These are phyloP conservation scores for Mesitornis unicolor DNA, from an alignment of 2,113 vertebrate genomes.

Conservation along the genomic window DNA sequence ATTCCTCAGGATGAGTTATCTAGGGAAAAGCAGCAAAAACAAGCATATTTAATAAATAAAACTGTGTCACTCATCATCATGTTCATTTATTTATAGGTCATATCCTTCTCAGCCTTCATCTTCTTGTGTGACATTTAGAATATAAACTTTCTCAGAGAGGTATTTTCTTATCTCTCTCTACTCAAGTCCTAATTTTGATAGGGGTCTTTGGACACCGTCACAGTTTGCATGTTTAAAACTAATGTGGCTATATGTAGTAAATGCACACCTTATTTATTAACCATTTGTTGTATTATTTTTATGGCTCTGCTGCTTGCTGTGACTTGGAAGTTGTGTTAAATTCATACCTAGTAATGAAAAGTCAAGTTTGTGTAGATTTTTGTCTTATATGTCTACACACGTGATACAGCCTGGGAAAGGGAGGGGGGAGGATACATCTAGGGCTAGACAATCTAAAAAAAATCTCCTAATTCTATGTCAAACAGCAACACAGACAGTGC, in stretches of 20 bases:
- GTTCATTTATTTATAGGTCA: conserved; percentile 8
- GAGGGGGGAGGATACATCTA: background rate
- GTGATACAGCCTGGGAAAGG: background rate
- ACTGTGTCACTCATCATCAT: background rate
- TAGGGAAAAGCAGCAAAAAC: background rate
- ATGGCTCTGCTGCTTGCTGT: background rate
- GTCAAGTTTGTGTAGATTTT: background rate
- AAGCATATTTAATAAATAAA: conserved; percentile 34
- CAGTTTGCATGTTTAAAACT: background rate
- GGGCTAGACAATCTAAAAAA: background rate
- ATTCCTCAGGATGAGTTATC: background rate
- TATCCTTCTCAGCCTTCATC: background rate
- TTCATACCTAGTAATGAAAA: background rate
- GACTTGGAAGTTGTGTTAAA: background rate
- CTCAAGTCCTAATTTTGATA: background rate
- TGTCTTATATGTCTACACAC: background rate
- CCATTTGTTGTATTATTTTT: background rate
- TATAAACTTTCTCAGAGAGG: background rate
- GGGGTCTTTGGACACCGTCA: background rate
- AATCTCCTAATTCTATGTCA: background rate
- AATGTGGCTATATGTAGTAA: background rate
- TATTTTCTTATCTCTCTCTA: background rate
- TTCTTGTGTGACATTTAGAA: background rate
- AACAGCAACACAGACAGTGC: background rate
- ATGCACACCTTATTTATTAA: background rate